A percentile compares a stretch with the other conserved stretches of the same genome.
Conservation (phyloP, 2,113 vertebrate species). For the Rhodinocichla rosea region DNA sequence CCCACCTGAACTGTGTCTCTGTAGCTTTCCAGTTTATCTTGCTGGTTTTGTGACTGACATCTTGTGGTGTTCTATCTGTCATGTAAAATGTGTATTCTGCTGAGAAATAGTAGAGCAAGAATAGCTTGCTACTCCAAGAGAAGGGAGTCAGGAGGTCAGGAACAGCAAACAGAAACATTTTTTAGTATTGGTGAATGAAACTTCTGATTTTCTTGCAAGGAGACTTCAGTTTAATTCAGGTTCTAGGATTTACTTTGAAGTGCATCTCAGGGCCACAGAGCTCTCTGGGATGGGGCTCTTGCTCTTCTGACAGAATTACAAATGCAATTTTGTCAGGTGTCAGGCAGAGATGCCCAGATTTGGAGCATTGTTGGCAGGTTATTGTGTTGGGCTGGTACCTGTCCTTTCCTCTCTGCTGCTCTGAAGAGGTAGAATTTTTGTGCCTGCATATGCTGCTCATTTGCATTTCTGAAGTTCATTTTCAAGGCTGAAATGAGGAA, state of each 20-base stretch:
- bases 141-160: not conserved
- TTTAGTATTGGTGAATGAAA: not conserved
- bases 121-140: not conserved
- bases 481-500: slow-evolving; percentile 5
- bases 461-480: slow-evolving; percentile 16
- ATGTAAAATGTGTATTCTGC: not conserved
- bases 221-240: not conserved
- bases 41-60: not conserved
- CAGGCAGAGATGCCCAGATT: not conserved
- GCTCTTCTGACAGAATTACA: not conserved
- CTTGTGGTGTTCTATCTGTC: not conserved
- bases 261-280: not conserved
- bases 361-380: not conserved
- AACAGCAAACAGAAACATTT: not conserved
- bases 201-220: not conserved
- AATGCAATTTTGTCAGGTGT: not conserved
- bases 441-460: not conserved
- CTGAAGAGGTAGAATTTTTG: not conserved
- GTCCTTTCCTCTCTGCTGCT: not conserved
- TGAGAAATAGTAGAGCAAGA: not conserved
- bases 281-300: not conserved
- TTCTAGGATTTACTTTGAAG: not conserved
- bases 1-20: not conserved
- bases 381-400: not conserved
- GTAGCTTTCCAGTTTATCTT: not conserved